Conservation (phyloP, 30 jellyfish, hydroid and myxozoan genomes). For the Turritopsis rubra region DNA sequence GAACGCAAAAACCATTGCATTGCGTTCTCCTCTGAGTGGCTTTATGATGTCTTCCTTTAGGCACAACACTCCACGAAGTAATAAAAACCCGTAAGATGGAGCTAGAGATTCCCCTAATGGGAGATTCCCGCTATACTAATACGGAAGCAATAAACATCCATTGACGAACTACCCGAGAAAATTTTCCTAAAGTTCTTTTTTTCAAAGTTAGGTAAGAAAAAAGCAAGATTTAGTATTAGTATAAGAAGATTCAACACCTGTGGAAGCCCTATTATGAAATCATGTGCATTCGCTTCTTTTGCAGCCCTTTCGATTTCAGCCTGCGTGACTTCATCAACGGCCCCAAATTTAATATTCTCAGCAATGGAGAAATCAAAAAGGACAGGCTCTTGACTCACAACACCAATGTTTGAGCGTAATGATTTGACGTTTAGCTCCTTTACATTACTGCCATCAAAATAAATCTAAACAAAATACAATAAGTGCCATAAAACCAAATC, state of each 20-base stretch:
- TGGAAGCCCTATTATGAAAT: constrained; percentile 62
- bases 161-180: no score
- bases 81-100: no score
- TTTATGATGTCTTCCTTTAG: no score
- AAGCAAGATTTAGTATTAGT: no score
- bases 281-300: constrained; percentile 87
- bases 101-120: no score
- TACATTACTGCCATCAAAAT: constrained; percentile 64
- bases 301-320: constrained; percentile 79
- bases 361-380: constrained; percentile 76
- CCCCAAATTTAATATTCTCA: constrained; percentile 81
- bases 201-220: no score
- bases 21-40: no score
- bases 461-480: constrained; percentile 34
- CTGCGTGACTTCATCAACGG: constrained; percentile 43
- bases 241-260: constrained; percentile 60
- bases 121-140: no score
- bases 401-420: constrained; percentile 86
- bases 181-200: no score
- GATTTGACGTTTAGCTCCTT: constrained; percentile 46
- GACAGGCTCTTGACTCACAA: constrained; percentile 95
- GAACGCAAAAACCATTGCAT: no score
- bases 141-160: no score
- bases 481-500: not conserved
- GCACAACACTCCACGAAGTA: no score